These are phyloP conservation scores for Phrynocephalus forsythii DNA, from an alignment of 2,797 vertebrate genomes.

Conservation along the genomic window DNA sequence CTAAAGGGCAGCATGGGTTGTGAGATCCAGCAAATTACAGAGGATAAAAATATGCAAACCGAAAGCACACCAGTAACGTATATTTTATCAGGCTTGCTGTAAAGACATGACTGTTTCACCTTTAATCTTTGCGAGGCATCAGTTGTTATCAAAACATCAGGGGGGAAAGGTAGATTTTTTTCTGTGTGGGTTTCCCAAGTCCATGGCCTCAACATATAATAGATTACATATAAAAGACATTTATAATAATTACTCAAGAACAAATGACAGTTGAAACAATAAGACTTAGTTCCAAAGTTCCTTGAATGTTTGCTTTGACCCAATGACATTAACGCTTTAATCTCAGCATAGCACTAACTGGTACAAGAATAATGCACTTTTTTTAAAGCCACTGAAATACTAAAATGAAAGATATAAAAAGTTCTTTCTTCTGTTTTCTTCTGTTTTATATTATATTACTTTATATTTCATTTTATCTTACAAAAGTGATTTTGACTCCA, in stretches of 20 bases:
- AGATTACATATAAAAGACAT: slow-evolving; percentile 67
- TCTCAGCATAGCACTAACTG: slow-evolving; percentile 66
- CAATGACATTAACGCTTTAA: slow-evolving; percentile 26
- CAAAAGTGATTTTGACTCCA: no score
- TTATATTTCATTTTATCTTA: neutral
- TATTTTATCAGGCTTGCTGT: slow-evolving; percentile 23
- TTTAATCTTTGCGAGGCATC: slow-evolving; percentile 37
- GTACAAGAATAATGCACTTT: neutral
- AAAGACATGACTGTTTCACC: slow-evolving; percentile 54
- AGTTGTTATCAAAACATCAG: slow-evolving; percentile 52
- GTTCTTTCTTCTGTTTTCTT: neutral
- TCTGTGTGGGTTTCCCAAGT: slow-evolving; percentile 50
- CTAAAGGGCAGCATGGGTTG: neutral
- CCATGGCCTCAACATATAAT: slow-evolving; percentile 46
- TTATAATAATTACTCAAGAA: slow-evolving; percentile 56
- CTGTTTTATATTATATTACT: neutral
- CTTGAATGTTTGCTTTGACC: slow-evolving; percentile 64
- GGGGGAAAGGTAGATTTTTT: slow-evolving; percentile 47
- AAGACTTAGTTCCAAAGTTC: slow-evolving; percentile 70
- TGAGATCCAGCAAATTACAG: neutral
- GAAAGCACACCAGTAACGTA: slow-evolving; percentile 2
- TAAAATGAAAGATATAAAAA: slow-evolving; percentile 24
- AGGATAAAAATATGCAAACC: slow-evolving; percentile 4
- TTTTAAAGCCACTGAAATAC: neutral
- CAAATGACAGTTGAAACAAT: slow-evolving; percentile 60